Percentiles rank a stretch among this genome's conserved stretches.
These are phyloP conservation scores for Yponomeuta sedellus DNA, from an alignment of 2,888 invertebrate genomes.

Conservation along the genomic window DNA sequence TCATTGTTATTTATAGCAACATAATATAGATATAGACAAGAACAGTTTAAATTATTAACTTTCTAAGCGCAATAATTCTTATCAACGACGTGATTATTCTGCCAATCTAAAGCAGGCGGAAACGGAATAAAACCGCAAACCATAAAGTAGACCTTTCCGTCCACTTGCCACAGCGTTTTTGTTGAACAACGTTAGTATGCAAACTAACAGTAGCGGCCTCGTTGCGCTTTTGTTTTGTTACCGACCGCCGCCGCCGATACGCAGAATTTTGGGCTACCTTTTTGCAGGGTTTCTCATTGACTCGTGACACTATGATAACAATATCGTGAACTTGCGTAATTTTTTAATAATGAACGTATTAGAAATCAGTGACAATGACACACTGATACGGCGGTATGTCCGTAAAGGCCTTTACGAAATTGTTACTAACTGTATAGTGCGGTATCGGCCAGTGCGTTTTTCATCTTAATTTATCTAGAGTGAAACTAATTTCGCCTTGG, in stretches of 20 bases:
- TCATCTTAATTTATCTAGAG: constrained; percentile 36
- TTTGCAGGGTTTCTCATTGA: background rate
- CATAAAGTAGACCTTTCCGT: background rate
- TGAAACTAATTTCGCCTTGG: constrained; percentile 68
- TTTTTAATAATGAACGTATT: constrained; percentile 14
- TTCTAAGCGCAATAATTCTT: background rate
- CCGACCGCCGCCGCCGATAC: background rate
- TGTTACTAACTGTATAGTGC: constrained; percentile 41
- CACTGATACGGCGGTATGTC: constrained; percentile 34
- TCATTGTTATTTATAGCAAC: background rate
- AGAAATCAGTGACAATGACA: constrained; percentile 39
- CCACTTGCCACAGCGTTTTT: background rate
- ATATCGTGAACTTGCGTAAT: constrained; percentile 11
- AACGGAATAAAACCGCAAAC: background rate
- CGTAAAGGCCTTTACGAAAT: constrained; percentile 48
- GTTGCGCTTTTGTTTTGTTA: background rate
- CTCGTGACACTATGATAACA: constrained; percentile 11
- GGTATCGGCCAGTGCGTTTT: constrained; percentile 28
- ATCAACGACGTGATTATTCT: background rate
- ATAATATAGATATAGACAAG: background rate
- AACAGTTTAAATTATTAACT: background rate
- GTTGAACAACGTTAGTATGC: background rate
- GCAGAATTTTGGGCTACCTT: background rate
- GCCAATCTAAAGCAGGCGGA: background rate
- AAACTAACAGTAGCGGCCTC: background rate